Evolutionary conservation across 2,888 invertebrate species (phyloP), one percentile per base, ranked within the genome.

Genomic region (Drosophila emarginata): DNA sequence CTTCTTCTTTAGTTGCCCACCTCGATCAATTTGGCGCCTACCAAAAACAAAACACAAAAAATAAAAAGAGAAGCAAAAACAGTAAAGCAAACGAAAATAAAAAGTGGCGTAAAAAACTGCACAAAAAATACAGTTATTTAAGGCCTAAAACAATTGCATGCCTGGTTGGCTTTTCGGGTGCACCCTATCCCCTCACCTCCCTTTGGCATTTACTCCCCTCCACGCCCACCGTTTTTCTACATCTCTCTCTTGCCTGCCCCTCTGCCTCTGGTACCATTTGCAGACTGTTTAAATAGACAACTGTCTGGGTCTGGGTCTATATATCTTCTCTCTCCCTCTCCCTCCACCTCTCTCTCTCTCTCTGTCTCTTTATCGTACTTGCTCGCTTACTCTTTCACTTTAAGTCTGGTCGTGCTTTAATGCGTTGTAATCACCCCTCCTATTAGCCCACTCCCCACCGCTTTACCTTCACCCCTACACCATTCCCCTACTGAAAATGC

Each of bases 101-200:
- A 57, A 23, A 57, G 39, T 57, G 39, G 39, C 37, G 53, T 32
- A 54, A 54, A 53, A 54, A 54, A 54, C 53, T 54, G 53, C 53
- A 54, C 68, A 68, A 61, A 63, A 73, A 77, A 75, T 74, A 79
- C 79, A 77, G 81, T 78, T 80, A 79, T 79, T 80, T 80, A 80
- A 78, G 78, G 81, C 81, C 79, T 80, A 74, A 76, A 79, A 79
- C 78, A 78, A 79, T 80, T 80, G 79, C 81, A 79, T 79, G 79
- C 79, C 79, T 74, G 77, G 79, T 51, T 79, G 81, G 72, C 69
- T 77, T 76, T 74, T 67, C 74, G 78, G 73, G 67, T 66, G 67
- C 12, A 39, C 37, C 52, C 56, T 23, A 50, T 6, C 26, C 60
- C 56, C 52, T 45, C 26, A 9, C 45, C 45, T 39, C 51, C 32